Conservation (phyloP, 2,113 vertebrate genomes). For the Pitta sordida region DNA sequence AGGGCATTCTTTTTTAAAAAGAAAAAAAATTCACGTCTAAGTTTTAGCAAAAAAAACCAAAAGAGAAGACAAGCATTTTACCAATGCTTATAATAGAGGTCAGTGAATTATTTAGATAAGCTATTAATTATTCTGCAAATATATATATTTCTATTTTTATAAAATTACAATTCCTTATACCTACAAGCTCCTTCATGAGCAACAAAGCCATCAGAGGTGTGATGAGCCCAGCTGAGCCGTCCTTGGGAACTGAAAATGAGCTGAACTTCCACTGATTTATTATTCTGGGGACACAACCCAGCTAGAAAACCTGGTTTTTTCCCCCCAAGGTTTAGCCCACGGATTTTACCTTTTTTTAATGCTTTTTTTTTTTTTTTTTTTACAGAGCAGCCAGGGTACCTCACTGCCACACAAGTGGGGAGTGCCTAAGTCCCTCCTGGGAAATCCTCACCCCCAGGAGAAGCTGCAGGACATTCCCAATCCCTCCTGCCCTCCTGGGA, state of each 20-base stretch:
- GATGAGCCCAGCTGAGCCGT: not conserved
- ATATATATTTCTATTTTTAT: conserved; percentile 51
- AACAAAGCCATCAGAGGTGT: conserved; percentile 14
- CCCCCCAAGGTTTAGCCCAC: not conserved
- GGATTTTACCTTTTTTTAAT: not conserved
- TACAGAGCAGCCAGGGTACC: not conserved
- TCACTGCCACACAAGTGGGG: accelerated
- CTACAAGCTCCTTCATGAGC: conserved; percentile 54
- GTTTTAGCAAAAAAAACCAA: not conserved
- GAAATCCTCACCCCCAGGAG: not conserved
- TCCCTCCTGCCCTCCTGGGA: not conserved
- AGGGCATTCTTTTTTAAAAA: conserved; percentile 26
- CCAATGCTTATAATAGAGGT: conserved; percentile 14
- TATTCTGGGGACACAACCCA: not conserved
- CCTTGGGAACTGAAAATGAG: not conserved
- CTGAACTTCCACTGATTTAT: not conserved
- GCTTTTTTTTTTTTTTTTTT: not conserved
- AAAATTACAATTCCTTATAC: conserved; percentile 43
- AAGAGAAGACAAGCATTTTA: conserved; percentile 16
- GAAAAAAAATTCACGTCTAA: not conserved
- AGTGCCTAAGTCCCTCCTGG: not conserved
- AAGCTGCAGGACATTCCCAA: not conserved
- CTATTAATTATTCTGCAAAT: conserved; percentile 49
- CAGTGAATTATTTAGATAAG: conserved; percentile 16
- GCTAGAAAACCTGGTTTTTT: not conserved